phyloP scores from a whole-genome alignment of 2,888 invertebrate genomes.

The Sphinx pinastri region DNA sequence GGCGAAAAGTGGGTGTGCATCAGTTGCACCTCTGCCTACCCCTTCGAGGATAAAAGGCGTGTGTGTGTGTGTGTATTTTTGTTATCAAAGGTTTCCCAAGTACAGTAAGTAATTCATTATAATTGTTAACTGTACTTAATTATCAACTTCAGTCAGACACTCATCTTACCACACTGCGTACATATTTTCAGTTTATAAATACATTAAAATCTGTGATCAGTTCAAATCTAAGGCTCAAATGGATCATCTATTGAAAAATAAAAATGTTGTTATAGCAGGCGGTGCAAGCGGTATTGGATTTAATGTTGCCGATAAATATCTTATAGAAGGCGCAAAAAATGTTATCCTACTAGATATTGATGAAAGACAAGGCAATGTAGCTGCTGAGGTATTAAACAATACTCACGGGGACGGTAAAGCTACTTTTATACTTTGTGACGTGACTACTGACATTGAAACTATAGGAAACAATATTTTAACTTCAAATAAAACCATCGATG shows the following conservation, averaged over 20 bases:
- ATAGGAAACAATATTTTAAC: constrained; percentile 49
- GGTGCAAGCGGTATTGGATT: constrained; percentile 80
- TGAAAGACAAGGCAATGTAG: constrained; percentile 50
- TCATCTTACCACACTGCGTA: too few species aligned
- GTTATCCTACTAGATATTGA: constrained; percentile 47
- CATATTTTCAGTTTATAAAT: too few species aligned
- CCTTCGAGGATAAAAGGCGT: too few species aligned
- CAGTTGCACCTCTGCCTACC: too few species aligned
- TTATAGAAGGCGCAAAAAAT: constrained; percentile 61
- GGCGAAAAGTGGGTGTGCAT: too few species aligned
- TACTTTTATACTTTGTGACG: constrained; percentile 73
- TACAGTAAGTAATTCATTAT: too few species aligned
- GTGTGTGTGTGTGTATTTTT: too few species aligned
- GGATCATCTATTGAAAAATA: constrained; percentile 46
- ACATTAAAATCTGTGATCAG: too few species aligned
- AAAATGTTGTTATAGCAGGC: constrained; percentile 69
- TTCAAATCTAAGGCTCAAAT: background rate
- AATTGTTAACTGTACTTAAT: too few species aligned
- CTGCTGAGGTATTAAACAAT: constrained; percentile 57
- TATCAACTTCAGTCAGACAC: too few species aligned
- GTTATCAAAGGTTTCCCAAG: too few species aligned
- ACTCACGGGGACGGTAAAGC: constrained; percentile 69
- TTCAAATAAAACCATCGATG: constrained; percentile 55
- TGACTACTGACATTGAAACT: constrained; percentile 65
- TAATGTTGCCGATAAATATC: constrained; percentile 65